Evolutionary conservation across 2,888 invertebrate genomes (phyloP).

Genomic region (Athetis lepigone): DNA sequence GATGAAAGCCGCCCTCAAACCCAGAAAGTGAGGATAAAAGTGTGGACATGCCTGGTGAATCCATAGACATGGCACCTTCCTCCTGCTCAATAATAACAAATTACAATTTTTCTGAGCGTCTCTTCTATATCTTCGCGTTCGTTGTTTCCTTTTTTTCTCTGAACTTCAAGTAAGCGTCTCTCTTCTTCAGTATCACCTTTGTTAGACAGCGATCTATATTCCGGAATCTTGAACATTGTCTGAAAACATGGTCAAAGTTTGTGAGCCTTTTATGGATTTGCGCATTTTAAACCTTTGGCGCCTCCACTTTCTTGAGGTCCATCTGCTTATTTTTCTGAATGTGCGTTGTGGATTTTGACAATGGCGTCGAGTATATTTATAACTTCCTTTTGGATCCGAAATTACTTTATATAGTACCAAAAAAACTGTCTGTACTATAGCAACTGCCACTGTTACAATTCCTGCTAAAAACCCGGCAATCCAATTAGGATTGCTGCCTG

Average conservation of each 20-base stretch:
- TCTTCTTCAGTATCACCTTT: slow-evolving; percentile 70
- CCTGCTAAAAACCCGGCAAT: slow-evolving; percentile 65
- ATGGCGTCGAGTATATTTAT: slow-evolving; percentile 59
- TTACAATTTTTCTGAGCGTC: slow-evolving; percentile 70
- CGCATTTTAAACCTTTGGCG: slow-evolving; percentile 68
- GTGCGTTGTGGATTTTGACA: slow-evolving; percentile 63
- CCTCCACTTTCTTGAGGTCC: slow-evolving; percentile 57
- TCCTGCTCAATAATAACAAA: slow-evolving; percentile 70
- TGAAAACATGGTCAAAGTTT: slow-evolving; percentile 62
- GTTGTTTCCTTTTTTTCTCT: slow-evolving; percentile 58
- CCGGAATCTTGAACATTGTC: slow-evolving; percentile 69
- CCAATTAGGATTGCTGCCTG: slow-evolving; percentile 63
- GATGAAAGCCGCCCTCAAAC: slow-evolving; percentile 63
- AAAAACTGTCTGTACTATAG: slow-evolving; percentile 39
- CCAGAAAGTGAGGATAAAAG: slow-evolving; percentile 76
- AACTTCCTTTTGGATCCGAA: slow-evolving; percentile 65
- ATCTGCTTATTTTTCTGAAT: slow-evolving; percentile 49
- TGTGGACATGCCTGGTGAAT: slow-evolving; percentile 76
- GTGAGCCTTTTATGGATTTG: slow-evolving; percentile 67
- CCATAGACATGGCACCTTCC: slow-evolving; percentile 78
- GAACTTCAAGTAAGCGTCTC: slow-evolving; percentile 46
- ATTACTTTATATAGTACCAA: slow-evolving; percentile 55
- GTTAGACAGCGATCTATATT: slow-evolving; percentile 60
- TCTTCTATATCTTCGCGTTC: slow-evolving; percentile 66
- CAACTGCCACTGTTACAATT: slow-evolving; percentile 55